Evolutionary conservation across 2,113 vertebrate species (phyloP).

Genomic region (Zapus hudsonius): DNA sequence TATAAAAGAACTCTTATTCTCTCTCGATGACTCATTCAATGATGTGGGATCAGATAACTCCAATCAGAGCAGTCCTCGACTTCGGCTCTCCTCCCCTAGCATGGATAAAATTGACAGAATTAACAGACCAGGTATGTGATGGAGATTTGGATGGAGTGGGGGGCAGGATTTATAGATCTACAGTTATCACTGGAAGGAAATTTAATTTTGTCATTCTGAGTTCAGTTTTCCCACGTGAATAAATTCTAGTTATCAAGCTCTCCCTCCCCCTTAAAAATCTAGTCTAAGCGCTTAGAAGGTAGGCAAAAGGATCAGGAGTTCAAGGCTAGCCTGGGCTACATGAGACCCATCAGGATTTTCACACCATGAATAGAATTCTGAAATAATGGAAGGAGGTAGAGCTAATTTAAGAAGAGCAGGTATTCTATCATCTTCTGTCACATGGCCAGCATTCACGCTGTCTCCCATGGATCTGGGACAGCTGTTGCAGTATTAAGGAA

Average conservation of each 20-base stretch:
- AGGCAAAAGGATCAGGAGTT: background rate
- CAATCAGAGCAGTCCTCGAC: slow-evolving; percentile 93
- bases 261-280: background rate
- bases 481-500: background rate
- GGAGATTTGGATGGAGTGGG: background rate
- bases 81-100: slow-evolving; percentile 91
- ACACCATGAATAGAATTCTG: background rate
- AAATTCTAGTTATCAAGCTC: background rate
- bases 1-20: slow-evolving; percentile 93
- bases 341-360: background rate
- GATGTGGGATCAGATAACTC: slow-evolving; percentile 95
- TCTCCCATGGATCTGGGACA: background rate
- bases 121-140: slow-evolving; percentile 92
- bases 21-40: slow-evolving; percentile 91
- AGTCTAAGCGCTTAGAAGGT: background rate
- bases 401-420: background rate
- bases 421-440: background rate
- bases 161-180: fast-evolving
- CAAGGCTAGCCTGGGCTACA: background rate
- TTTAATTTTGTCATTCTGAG: slow-evolving; percentile 38
- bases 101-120: slow-evolving; percentile 95
- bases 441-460: background rate
- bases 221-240: background rate
- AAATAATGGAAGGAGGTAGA: background rate
- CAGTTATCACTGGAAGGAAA: slow-evolving; percentile 21